Evolutionary conservation across 2,888 invertebrate species (phyloP).

Genomic region (Tachystola acroxantha): DNA sequence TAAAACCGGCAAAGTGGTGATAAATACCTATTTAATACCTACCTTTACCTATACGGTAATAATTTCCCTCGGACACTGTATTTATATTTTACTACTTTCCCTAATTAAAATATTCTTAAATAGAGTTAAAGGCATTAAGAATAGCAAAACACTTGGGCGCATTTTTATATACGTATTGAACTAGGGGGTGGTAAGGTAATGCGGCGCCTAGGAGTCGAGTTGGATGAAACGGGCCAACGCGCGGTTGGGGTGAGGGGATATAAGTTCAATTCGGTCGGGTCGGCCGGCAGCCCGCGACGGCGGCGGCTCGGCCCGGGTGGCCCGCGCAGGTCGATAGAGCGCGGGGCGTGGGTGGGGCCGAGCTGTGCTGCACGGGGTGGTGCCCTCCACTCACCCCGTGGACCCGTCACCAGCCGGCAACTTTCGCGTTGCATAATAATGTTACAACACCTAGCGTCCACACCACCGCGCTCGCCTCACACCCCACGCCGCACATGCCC

Average conservation of each 20-base stretch:
- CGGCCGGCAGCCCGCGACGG: constrained; percentile 43
- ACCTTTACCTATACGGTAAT: too few relatives aligned
- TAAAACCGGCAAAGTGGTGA: too few relatives aligned
- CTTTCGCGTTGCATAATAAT: constrained; percentile 58
- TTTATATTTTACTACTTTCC: too few relatives aligned
- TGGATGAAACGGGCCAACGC: constrained; percentile 27
- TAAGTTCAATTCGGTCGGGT: constrained; percentile 38
- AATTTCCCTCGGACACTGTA: too few relatives aligned
- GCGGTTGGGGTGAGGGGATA: constrained; percentile 21
- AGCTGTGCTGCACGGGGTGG: constrained; percentile 57
- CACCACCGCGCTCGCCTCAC: constrained; percentile 18
- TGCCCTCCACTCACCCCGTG: constrained; percentile 69
- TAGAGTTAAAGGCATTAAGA: neutral
- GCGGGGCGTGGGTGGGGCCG: constrained; percentile 62
- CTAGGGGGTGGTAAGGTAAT: constrained; percentile 20
- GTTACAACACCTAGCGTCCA: constrained; percentile 40
- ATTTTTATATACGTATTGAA: constrained; percentile 26
- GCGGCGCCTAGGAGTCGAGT: constrained; percentile 31
- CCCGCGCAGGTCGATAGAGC: constrained; percentile 74
- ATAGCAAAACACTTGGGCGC: constrained; percentile 18
- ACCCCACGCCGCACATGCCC: constrained; percentile 11
- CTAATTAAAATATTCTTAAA: too few relatives aligned
- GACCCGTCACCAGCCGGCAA: constrained; percentile 39
- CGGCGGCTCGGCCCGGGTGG: constrained; percentile 42
- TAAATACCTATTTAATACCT: too few relatives aligned